Evolutionary conservation across 1,140 invertebrate genomes (phyloP).

Genomic region (Chlorops oryzae): DNA sequence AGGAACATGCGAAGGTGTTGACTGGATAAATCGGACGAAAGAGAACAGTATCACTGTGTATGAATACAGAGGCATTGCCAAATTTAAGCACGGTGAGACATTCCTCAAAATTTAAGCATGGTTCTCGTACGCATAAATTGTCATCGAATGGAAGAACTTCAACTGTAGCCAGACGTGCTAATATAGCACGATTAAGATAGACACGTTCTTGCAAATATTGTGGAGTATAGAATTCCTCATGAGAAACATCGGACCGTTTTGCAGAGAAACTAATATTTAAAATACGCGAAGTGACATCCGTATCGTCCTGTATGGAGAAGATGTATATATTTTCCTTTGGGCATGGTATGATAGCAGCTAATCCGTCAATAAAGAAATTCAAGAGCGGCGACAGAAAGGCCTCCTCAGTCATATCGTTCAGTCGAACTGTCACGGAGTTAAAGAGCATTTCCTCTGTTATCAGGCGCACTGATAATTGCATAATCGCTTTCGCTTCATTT

Average conservation of each 20-base stretch:
- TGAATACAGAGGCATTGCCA: slow-evolving; percentile 86
- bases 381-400: slow-evolving; percentile 87
- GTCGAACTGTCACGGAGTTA: slow-evolving; percentile 88
- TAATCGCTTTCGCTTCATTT: slow-evolving; percentile 83
- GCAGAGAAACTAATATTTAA: slow-evolving; percentile 95
- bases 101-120: slow-evolving; percentile 92
- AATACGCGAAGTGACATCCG: slow-evolving; percentile 78
- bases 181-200: slow-evolving; percentile 79
- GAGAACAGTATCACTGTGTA: slow-evolving; percentile 84
- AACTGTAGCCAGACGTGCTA: slow-evolving; percentile 80
- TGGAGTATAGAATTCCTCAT: slow-evolving; percentile 76
- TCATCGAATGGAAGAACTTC: slow-evolving; percentile 94
- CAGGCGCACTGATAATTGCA: slow-evolving; percentile 80
- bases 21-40: slow-evolving; percentile 94
- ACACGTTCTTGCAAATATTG: slow-evolving; percentile 90
- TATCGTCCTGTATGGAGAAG: slow-evolving; percentile 90
- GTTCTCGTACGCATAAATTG: slow-evolving; percentile 92
- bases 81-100: slow-evolving; percentile 90
- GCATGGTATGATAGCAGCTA: slow-evolving; percentile 87
- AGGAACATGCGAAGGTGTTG: slow-evolving; percentile 88
- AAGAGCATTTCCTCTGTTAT: slow-evolving; percentile 93
- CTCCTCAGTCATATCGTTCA: slow-evolving; percentile 89
- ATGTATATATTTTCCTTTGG: slow-evolving; percentile 89
- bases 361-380: slow-evolving; percentile 82
- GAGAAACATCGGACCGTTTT: slow-evolving; percentile 65